A percentile compares a stretch with the other conserved stretches of the same genome.
Conservation (phyloP, 2,797 vertebrate genomes). For the Martes flavigula region DNA sequence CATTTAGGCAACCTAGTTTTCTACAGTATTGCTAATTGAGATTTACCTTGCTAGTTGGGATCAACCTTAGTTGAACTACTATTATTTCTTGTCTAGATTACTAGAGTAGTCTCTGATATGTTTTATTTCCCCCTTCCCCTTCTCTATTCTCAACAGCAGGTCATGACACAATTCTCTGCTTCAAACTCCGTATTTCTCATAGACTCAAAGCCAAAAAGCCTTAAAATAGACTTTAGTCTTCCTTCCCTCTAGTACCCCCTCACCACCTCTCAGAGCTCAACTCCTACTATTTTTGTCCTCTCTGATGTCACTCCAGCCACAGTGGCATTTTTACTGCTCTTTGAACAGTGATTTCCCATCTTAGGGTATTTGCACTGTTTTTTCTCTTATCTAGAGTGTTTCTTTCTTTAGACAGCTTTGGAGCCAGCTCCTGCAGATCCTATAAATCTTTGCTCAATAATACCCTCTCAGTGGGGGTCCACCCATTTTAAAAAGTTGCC, state of each 20-base stretch:
- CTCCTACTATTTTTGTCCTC: not conserved
- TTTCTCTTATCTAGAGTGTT: not conserved
- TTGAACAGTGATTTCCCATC: not conserved
- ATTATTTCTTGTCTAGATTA: not conserved
- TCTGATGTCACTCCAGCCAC: not conserved
- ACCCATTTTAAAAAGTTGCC: not conserved
- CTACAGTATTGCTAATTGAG: not conserved
- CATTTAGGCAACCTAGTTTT: not conserved
- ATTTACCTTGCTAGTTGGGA: not conserved
- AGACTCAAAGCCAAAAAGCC: not conserved
- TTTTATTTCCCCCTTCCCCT: not conserved
- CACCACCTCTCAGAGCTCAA: not conserved
- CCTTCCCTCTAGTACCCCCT: not conserved
- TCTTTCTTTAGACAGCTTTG: not conserved
- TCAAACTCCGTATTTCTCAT: not conserved
- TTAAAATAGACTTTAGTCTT: not conserved
- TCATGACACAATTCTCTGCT: not conserved
- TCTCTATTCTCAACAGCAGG: not conserved
- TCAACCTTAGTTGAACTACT: not conserved
- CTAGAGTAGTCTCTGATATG: not conserved
- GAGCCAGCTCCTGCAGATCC: not conserved
- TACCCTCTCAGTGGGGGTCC: not conserved
- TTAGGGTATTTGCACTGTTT: not conserved
- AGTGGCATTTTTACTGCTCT: not conserved
- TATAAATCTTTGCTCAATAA: slow-evolving; percentile 8